Conservation (phyloP, 2,888 invertebrate genomes). For the Diplazon laetatorius region DNA sequence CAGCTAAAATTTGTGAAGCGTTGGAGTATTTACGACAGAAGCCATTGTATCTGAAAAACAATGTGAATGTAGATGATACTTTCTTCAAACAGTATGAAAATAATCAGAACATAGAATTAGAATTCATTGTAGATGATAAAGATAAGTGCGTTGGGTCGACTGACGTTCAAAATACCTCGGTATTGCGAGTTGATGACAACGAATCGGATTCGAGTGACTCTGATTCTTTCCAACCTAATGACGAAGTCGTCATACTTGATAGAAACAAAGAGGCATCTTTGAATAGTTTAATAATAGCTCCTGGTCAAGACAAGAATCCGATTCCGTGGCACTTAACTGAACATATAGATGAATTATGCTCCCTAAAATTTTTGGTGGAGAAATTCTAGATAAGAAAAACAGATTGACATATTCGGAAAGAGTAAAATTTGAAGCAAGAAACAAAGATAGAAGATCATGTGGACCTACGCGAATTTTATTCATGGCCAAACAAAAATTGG, state of each 20-base stretch:
- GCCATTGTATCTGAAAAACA: no score
- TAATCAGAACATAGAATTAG: slow-evolving; percentile 19
- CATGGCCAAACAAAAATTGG: slow-evolving; percentile 65
- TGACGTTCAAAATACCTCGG: slow-evolving; percentile 22
- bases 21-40: no score
- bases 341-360: slow-evolving; percentile 69
- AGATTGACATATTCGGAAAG: slow-evolving; percentile 31
- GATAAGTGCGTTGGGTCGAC: slow-evolving; percentile 33
- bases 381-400: slow-evolving; percentile 43
- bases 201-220: background rate
- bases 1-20: no score
- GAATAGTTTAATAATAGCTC: slow-evolving; percentile 66
- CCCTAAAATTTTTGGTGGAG: slow-evolving; percentile 67
- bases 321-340: slow-evolving; percentile 67
- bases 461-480: slow-evolving; percentile 50
- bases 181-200: background rate
- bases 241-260: slow-evolving; percentile 66
- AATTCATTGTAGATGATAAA: slow-evolving; percentile 51
- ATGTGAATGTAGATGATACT: no score
- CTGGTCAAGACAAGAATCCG: slow-evolving; percentile 69
- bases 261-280: slow-evolving; percentile 56
- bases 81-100: background rate
- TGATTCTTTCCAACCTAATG: slow-evolving; percentile 37
- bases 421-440: slow-evolving; percentile 57
- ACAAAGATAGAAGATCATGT: slow-evolving; percentile 46